Conservation (phyloP, 2,113 vertebrate genomes). For the Falco punctatus region DNA sequence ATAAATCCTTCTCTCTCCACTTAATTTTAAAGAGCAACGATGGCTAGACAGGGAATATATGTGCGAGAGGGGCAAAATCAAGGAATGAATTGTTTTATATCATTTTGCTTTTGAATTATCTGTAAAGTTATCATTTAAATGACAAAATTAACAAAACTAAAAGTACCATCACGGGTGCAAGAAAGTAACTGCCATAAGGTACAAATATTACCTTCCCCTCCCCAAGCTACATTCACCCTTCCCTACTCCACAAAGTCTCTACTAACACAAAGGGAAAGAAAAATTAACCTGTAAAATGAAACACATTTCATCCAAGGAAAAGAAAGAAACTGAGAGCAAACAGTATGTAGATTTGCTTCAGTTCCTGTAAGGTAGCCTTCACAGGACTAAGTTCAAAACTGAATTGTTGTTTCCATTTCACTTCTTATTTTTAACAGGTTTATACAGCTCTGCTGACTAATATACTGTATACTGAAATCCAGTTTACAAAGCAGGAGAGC, state of each 20-base stretch:
- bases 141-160: background rate
- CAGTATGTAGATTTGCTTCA: background rate
- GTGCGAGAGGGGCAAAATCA: background rate
- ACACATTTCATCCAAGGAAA: background rate
- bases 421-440: background rate
- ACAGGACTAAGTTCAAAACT: background rate
- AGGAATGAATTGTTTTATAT: background rate
- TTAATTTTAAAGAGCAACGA: constrained; percentile 38
- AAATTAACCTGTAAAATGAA: background rate
- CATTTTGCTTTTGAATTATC: background rate
- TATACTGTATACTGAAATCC: background rate
- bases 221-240: background rate
- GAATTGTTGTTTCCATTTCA: constrained; percentile 21
- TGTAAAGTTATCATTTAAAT: background rate
- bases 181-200: background rate
- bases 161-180: background rate
- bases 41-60: background rate
- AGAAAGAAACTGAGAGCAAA: background rate
- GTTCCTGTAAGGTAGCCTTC: background rate
- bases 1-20: constrained; percentile 47
- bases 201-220: background rate
- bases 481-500: constrained; percentile 12
- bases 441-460: constrained; percentile 16
- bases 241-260: background rate
- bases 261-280: background rate